Base-by-base conservation (phyloP, 2,113 vertebrate species). In the Mormyrus lacerda region DNA sequence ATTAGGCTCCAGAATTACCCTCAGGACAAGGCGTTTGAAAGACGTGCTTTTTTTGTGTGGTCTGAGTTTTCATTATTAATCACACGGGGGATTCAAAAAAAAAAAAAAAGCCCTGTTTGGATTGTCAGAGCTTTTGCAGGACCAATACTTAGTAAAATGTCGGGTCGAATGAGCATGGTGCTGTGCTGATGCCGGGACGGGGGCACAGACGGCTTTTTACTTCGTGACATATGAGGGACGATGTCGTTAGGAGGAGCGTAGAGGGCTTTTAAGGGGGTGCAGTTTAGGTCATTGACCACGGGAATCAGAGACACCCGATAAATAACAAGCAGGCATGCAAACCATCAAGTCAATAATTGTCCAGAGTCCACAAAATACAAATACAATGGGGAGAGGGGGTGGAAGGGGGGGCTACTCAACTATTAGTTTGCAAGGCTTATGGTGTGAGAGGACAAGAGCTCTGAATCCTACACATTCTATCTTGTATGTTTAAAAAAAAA, bases 11-110 rank as follows among this genome's bases (percentile, higher is more conserved):
- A 55, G 85, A 87, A 87, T 87, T 87, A 87, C 85, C 85, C 85
- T 53, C 85, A 87, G 85, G 85, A 87, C 85, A 87, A 87, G 85
- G 85, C 85, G 27, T 87, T 53, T 87, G 85, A 87, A 87, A 87
- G 85, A 87, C 50, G 44, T 31, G 47, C 24, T 85, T 50, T 85
- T 50, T 85, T 47, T 19, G 45, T 87, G 47, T 87, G n/a, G 19
- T 87, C 47, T 53, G 48, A 87, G 19, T 87, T 55, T 87, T 53
- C 85, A 87, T 87, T 87, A 87, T 87, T 87, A 87, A 87, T 87
- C 85, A 87, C 85, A 42, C 47, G 21, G 45, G 47, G 47, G 48
- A 69, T 69, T 65, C 7, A 27, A 61, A 9, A 9, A 65, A 27
- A 65, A 27, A 21, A 24, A 65, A 24, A 88, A 88, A 88, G 7